phyloP scores from a whole-genome alignment of 2,888 invertebrate species.

The Poecilus cupreus region DNA sequence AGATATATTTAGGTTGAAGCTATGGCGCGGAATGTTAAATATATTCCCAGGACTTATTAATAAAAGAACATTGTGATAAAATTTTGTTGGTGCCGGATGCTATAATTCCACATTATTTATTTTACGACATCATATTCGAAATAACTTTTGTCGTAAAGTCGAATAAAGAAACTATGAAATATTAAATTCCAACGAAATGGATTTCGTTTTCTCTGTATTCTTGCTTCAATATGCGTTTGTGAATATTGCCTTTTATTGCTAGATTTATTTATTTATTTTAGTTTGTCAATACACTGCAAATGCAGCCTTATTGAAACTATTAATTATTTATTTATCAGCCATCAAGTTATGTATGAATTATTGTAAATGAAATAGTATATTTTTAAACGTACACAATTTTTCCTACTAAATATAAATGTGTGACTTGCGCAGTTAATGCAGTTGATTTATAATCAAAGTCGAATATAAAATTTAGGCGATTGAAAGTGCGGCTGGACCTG shows the following conservation, averaged over 20 bases:
- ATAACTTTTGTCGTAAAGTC: constrained; percentile 47
- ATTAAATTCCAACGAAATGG: constrained; percentile 47
- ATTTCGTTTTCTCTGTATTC: constrained; percentile 13
- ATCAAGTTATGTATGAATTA: no score
- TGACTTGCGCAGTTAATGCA: no score
- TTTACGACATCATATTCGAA: constrained; percentile 42
- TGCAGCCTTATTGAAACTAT: background rate
- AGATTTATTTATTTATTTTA: background rate
- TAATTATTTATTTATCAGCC: no score
- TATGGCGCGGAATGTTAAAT: background rate
- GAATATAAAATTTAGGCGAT: no score
- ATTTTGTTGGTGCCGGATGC: constrained; percentile 13
- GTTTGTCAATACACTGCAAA: background rate
- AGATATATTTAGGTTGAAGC: background rate
- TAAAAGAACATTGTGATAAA: constrained; percentile 23
- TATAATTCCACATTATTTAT: constrained; percentile 39
- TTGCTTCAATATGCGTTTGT: background rate
- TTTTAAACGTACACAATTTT: no score
- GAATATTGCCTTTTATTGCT: background rate
- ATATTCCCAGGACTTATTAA: background rate
- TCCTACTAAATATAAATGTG: no score
- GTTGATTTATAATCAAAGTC: no score
- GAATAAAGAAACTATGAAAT: constrained; percentile 48
- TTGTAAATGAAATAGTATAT: no score
- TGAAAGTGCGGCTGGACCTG: no score